Base-by-base conservation (phyloP, 2,113 vertebrate species). In the Salminus brasiliensis region DNA sequence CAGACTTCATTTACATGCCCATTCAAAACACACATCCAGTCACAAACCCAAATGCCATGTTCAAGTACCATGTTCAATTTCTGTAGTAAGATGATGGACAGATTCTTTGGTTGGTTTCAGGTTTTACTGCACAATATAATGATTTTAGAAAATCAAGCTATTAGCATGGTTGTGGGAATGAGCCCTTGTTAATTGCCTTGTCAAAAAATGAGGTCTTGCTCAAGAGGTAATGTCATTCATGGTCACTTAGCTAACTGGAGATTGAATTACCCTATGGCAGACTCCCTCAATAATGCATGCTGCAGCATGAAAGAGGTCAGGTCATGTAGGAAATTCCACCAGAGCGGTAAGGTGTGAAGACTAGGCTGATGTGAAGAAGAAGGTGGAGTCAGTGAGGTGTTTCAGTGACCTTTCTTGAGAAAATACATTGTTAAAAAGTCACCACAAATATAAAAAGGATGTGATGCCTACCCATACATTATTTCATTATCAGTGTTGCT, bases 211-310 rank as follows among this genome's bases (percentile, higher is more conserved):
- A 62, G 30, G 63, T 34, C 52, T 63, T 78, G 47, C 1, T 66
- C 0, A 30, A 67, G 45, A 59, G 59, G 47, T 73, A 73, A 69
- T 74, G 25, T 53, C 23, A 67, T 82, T 74, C 32, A 53, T 21
- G 32, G 52, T 59, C 52, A 74, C 63, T 47, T 68, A 65, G 43
- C 23, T 21, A 30, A 59, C 49, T 43, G 65, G 27, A 36, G 27
- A 34, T 60, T 32, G 36, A 80, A 74, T 68, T 59, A 66, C 45
- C 62, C 34, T 52, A 32, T 68, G 62, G 32, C 36, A 47, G 39
- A 74, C 34, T 74, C 2, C 0, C 34, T 60, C 74, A 80, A 80
- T 67, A 52, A 80, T 52, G 43, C 66, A 71, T 71, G 55, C 39
- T 72, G 69, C 63, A 66, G 7, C 52, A 55, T 23, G 52, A 55